These are phyloP conservation scores for Phocoena phocoena DNA, from an alignment of 2,113 vertebrate genomes.

Conservation along the genomic window DNA sequence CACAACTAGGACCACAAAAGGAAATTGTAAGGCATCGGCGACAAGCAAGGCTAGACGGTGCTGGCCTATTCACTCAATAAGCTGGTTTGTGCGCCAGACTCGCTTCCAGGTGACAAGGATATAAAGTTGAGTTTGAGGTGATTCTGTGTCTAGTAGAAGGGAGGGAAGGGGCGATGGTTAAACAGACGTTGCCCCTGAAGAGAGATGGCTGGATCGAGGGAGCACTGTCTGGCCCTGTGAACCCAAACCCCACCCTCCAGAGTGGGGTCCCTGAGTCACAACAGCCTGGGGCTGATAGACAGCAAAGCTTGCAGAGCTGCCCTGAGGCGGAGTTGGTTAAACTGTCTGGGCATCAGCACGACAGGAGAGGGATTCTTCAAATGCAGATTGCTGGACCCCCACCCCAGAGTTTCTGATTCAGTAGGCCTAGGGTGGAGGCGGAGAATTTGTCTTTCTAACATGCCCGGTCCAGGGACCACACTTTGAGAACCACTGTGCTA, in stretches of 20 bases:
- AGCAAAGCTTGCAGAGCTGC: neutral
- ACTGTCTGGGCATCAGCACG: accelerated
- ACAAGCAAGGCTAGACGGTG: accelerated
- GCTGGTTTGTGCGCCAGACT: neutral
- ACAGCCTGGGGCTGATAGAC: neutral
- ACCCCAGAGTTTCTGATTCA: neutral
- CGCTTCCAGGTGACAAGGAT: neutral
- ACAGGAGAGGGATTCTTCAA: neutral
- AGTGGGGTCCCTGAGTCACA: neutral
- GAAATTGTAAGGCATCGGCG: accelerated
- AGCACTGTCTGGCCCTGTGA: neutral
- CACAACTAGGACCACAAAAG: neutral
- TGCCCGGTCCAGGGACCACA: no score
- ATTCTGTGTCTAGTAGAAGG: neutral
- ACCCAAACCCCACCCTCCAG: neutral
- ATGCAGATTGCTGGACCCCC: neutral
- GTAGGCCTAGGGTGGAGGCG: neutral
- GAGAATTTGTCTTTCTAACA: neutral
- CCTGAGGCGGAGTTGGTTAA: no score
- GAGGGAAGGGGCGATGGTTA: neutral
- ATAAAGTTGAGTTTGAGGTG: neutral
- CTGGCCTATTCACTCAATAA: accelerated
- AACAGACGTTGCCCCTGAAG: neutral
- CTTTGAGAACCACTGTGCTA: neutral
- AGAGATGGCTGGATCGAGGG: neutral